Base-by-base conservation (phyloP, 2,888 invertebrate genomes). In the Drosophila prostipennis region DNA sequence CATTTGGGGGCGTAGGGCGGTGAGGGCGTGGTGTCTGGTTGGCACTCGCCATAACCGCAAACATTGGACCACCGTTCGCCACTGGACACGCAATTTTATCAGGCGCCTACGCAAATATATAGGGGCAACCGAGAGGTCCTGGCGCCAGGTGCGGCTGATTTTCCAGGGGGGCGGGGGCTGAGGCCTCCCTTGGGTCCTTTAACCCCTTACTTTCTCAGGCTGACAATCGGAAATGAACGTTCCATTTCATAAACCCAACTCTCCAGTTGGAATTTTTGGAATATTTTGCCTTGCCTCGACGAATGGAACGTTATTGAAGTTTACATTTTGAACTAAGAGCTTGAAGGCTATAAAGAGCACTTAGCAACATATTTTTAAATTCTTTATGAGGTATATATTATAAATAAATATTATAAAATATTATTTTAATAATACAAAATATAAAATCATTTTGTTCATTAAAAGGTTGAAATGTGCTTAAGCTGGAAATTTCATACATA, bases 11-110 rank as follows among this genome's bases (percentile, higher is more conserved):
- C 7, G 11, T 6, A 8, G 26, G 54, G 26, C 26, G 26, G 0
- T 10, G 2, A n/a, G n/a, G 29, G 57, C 14, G 7, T 37, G 39
- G 48, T 55, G 55, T 55, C 55, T 55, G 55, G 55, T 26, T 67
- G 46, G 36, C 49, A 37, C 34, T 57, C 39, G 23, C 52, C 51
- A 36, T 52, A 57, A 65, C 83, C 78, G 60, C 78, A 82, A 69
- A 55, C 70, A 19, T 72, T 68, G 53, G 29, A 29, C 37, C 75
- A 72, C 79, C 56, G 45, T 34, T 39, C 63, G 39, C 70, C 57
- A 42, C 53, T 54, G 60, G 59, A 71, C 64, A 63, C 34, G 69
- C 61, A 60, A 68, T 64, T 80, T 82, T 71, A 77, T 79, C 82
- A 72, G 80, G 68, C 74, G 79, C 82, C 82, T 60, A 72, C 45